Evolutionary conservation across 2,888 invertebrate genomes (phyloP).

Genomic region (Acrobasis repandana): DNA sequence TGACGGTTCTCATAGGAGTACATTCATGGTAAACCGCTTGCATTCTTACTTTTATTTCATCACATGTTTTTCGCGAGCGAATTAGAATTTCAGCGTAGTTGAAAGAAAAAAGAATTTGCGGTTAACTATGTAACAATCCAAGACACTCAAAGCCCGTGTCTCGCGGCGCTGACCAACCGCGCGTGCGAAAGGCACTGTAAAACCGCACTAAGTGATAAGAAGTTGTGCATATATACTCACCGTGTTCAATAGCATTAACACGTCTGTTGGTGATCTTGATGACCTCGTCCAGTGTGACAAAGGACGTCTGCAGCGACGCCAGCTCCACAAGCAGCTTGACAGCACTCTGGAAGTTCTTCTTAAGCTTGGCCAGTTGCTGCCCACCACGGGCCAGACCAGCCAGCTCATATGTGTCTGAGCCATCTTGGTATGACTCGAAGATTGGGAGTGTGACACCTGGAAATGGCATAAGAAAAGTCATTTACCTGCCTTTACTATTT

Average conservation of each 20-base stretch:
- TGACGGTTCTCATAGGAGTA: too few species aligned
- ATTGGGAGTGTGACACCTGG: slow-evolving; percentile 97
- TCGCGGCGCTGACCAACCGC: too few species aligned
- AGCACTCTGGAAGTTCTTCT: slow-evolving; percentile 98
- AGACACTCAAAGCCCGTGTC: too few species aligned
- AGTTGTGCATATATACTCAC: slow-evolving; percentile 67
- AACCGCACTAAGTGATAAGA: too few species aligned
- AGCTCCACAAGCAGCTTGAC: slow-evolving; percentile 97
- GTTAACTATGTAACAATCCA: too few species aligned
- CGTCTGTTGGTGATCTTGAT: slow-evolving; percentile 99
- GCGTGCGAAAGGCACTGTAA: too few species aligned
- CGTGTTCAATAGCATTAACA: slow-evolving; percentile 99
- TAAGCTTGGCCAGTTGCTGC: slow-evolving; percentile 97
- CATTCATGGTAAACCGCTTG: too few species aligned
- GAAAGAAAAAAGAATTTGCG: too few species aligned
- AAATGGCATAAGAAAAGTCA: slow-evolving; percentile 30
- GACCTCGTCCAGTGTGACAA: slow-evolving; percentile 98
- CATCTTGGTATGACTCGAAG: slow-evolving; percentile 96
- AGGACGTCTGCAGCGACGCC: slow-evolving; percentile 98
- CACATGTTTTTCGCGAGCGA: too few species aligned
- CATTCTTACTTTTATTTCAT: too few species aligned
- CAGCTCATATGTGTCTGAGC: slow-evolving; percentile 97
- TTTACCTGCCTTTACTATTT: too few species aligned
- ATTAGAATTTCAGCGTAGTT: too few species aligned
- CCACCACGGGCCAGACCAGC: slow-evolving; percentile 98